A percentile compares a stretch with the other conserved stretches of the same genome.
Evolutionary conservation across 2,797 vertebrate species (phyloP).

Genomic region (Trichosurus vulpecula): DNA sequence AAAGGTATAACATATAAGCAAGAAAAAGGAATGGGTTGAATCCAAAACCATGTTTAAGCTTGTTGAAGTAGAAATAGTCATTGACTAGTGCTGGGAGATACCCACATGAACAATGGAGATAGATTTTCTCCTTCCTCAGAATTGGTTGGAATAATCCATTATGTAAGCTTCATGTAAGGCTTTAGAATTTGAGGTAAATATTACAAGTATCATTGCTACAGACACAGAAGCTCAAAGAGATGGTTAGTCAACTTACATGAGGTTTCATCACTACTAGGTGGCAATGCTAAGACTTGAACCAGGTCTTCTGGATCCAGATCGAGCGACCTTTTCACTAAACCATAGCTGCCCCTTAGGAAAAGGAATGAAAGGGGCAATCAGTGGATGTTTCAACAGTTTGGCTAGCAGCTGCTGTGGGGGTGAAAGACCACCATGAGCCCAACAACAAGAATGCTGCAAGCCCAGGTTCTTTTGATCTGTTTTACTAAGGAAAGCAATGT

Average conservation of each 20-base stretch:
- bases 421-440: too few species aligned
- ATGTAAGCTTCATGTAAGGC: not conserved
- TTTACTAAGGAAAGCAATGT: too few species aligned
- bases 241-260: not conserved
- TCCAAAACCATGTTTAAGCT: slow-evolving; percentile 62
- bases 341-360: not conserved
- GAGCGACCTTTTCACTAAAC: not conserved
- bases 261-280: not conserved
- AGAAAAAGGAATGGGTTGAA: slow-evolving; percentile 41
- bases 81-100: slow-evolving; percentile 40
- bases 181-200: not conserved
- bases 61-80: slow-evolving; percentile 39
- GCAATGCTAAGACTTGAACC: not conserved
- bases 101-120: slow-evolving; percentile 16
- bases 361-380: slow-evolving; percentile 10
- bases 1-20: slow-evolving; percentile 41
- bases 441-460: too few species aligned
- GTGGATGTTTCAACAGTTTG: too few species aligned
- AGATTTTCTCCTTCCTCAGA: slow-evolving; percentile 47
- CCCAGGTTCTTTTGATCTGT: too few species aligned
- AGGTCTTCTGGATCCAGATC: not conserved
- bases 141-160: slow-evolving; percentile 24
- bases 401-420: too few species aligned
- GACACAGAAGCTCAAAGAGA: not conserved
- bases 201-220: not conserved